A percentile compares a stretch with the other conserved stretches of the same genome.
phyloP scores from a whole-genome alignment of 92 coral and sea anemone genomes.

The Phenganax stokvisi region DNA sequence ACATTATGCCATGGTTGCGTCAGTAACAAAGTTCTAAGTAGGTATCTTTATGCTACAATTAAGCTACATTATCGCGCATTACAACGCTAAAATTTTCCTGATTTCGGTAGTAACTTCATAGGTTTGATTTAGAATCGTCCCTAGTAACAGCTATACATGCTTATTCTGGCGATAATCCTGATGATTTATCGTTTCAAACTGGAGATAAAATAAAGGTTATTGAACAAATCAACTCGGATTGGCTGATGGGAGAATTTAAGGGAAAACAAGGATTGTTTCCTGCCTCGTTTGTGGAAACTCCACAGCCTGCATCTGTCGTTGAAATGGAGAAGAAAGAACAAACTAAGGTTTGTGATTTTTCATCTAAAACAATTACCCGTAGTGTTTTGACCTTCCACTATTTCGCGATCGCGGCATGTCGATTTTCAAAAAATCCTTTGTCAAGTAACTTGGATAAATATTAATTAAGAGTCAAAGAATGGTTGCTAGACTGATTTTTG shows the following conservation, averaged over 20 bases:
- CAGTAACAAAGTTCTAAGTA: no score
- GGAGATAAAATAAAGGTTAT: slow-evolving; percentile 69
- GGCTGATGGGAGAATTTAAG: slow-evolving; percentile 75
- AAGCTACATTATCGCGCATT: no score
- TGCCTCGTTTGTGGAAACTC: slow-evolving; percentile 68
- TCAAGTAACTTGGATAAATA: no score
- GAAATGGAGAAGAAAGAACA: not conserved
- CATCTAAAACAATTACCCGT: not conserved
- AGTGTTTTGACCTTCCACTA: no score
- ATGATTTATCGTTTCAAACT: slow-evolving; percentile 69
- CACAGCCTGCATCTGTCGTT: slow-evolving; percentile 34
- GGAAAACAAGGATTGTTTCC: slow-evolving; percentile 76
- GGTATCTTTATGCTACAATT: no score
- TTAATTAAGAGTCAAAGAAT: no score
- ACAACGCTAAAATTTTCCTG: no score
- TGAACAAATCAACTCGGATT: slow-evolving; percentile 64
- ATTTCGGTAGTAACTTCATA: not conserved
- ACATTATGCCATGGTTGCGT: no score
- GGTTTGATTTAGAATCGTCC: not conserved
- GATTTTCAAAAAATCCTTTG: no score
- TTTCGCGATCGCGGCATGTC: no score
- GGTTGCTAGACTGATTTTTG: no score
- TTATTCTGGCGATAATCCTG: slow-evolving; percentile 58
- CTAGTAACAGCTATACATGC: slow-evolving; percentile 61
- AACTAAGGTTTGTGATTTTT: slow-evolving; percentile 23